A percentile compares a stretch with the other conserved stretches of the same genome.
These are phyloP conservation scores for Epinotia demarniana DNA, from an alignment of 2,888 invertebrate species.

Conservation along the genomic window DNA sequence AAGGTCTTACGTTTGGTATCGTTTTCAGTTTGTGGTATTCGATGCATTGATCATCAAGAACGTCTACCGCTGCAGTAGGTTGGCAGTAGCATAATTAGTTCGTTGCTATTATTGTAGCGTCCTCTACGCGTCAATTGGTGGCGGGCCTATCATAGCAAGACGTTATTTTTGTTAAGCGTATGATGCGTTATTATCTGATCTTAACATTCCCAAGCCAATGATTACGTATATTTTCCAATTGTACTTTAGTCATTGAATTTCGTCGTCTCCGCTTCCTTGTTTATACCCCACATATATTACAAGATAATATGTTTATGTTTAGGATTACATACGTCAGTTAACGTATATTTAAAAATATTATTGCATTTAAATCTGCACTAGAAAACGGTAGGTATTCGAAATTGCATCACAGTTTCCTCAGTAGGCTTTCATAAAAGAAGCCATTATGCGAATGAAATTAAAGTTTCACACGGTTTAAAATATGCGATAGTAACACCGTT, in stretches of 20 bases:
- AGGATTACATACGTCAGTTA: no score
- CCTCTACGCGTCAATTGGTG: constrained; percentile 44
- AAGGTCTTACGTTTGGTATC: background rate
- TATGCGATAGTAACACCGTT: constrained; percentile 39
- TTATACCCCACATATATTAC: no score
- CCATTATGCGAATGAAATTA: constrained; percentile 19
- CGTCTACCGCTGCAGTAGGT: constrained; percentile 40
- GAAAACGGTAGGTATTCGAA: background rate
- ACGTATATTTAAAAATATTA: no score
- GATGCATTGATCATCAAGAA: constrained; percentile 26
- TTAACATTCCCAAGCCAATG: constrained; percentile 1
- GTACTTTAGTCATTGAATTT: background rate
- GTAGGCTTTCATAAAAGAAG: constrained; percentile 27
- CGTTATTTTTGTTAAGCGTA: constrained; percentile 42
- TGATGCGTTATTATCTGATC: constrained; percentile 40
- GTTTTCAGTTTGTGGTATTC: constrained; percentile 24
- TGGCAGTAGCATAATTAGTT: constrained; percentile 43
- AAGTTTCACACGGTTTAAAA: constrained; percentile 39
- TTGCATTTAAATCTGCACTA: background rate
- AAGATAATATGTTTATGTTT: no score
- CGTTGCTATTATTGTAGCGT: constrained; percentile 45
- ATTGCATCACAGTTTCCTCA: background rate
- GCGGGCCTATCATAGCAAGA: constrained; percentile 44
- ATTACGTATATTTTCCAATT: background rate
- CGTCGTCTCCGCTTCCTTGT: no score